Percentiles rank a stretch among this genome's conserved stretches.
Conservation (phyloP, 2,888 invertebrate genomes). For the Sclerodermus sp. region DNA sequence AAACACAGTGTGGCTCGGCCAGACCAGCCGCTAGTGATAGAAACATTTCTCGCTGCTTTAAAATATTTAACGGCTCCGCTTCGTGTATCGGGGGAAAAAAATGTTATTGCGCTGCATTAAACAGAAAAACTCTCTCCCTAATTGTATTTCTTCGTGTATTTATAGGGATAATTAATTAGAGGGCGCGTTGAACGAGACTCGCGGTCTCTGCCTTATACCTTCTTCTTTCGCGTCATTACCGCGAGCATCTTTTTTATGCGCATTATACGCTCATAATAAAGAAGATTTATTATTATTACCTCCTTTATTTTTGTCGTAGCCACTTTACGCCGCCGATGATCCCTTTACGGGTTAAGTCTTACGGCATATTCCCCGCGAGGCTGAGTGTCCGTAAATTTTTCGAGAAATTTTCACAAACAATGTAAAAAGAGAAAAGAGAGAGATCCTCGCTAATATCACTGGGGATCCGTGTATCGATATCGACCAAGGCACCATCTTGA, state of each 20-base stretch:
- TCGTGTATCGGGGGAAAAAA: not conserved
- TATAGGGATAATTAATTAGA: conserved; percentile 22
- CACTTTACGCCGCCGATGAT: conserved; percentile 13
- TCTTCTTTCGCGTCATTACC: conserved; percentile 12
- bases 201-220: conserved; percentile 9
- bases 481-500: too few relatives aligned
- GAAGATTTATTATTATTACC: conserved; percentile 24
- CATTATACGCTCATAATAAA: conserved; percentile 23
- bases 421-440: not conserved
- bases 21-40: too few relatives aligned
- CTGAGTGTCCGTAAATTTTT: conserved; percentile 12
- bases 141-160: conserved; percentile 19
- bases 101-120: not conserved
- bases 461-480: not conserved
- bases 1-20: too few relatives aligned
- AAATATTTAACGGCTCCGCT: conserved; percentile 1
- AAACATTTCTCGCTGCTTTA: not conserved
- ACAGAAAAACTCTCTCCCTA: conserved; percentile 5
- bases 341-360: not conserved
- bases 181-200: conserved; percentile 14
- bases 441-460: not conserved
- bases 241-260: conserved; percentile 22
- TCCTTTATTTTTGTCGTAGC: conserved; percentile 19
- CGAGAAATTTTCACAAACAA: conserved; percentile 2
- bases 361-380: not conserved